Conservation (phyloP, 2,888 invertebrate species). For the Schrankia costaestrigalis region DNA sequence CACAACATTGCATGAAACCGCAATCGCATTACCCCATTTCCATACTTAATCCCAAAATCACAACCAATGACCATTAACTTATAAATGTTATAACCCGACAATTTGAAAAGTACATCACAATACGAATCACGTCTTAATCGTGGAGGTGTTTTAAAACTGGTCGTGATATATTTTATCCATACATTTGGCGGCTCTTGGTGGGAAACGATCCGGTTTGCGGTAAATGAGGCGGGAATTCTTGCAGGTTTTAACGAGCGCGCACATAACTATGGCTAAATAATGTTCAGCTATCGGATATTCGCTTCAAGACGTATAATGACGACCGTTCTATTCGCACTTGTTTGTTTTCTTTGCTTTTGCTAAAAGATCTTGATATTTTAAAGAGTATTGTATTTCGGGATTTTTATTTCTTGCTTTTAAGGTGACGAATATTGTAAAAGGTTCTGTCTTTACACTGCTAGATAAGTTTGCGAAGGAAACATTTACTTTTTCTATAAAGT, state of each 20-base stretch:
- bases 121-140: slow-evolving; percentile 5
- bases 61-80: slow-evolving; percentile 4
- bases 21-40: slow-evolving; percentile 1
- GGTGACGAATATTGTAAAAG: no score
- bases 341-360: no score
- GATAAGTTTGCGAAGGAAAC: no score
- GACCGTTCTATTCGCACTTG: no score
- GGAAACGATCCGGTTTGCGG: slow-evolving; percentile 11
- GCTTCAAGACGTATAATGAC: slow-evolving; percentile 19
- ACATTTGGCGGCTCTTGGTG: slow-evolving; percentile 17
- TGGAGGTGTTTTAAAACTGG: slow-evolving; percentile 23
- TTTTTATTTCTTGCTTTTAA: no score
- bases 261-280: slow-evolving; percentile 28
- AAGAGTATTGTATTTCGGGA: no score
- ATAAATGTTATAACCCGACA: background rate
- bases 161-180: slow-evolving; percentile 29
- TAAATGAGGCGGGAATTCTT: slow-evolving; percentile 32
- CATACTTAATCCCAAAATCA: slow-evolving; percentile 1
- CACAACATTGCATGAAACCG: slow-evolving; percentile 1
- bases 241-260: slow-evolving; percentile 32
- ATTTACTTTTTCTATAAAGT: no score
- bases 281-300: slow-evolving; percentile 23
- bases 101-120: slow-evolving; percentile 2
- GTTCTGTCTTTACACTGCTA: no score
- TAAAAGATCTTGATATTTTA: no score